These are phyloP conservation scores for Cancer borealis DNA, from an alignment of 2,888 invertebrate genomes.

Conservation along the genomic window DNA sequence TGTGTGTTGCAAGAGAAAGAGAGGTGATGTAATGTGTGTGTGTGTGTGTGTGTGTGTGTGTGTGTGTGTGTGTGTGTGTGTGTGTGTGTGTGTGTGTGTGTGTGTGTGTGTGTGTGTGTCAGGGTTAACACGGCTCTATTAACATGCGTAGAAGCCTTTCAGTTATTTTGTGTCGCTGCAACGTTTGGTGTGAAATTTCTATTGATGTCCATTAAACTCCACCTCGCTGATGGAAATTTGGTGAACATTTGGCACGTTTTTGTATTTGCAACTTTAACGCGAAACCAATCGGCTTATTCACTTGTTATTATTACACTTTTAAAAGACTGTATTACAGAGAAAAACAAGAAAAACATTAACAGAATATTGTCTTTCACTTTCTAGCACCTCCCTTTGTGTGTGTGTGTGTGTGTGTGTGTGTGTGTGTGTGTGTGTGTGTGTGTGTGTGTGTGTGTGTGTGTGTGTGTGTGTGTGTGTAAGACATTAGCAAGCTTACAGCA, in stretches of 20 bases:
- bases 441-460: conserved; percentile 3
- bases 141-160: conserved; percentile 8
- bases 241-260: background rate
- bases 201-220: background rate
- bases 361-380: background rate
- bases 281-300: background rate
- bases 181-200: background rate
- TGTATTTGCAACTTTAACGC: background rate
- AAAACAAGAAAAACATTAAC: background rate
- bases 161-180: background rate
- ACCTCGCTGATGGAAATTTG: background rate
- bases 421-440: conserved; percentile 20
- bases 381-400: background rate
- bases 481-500: background rate
- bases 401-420: conserved; percentile 12
- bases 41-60: no score
- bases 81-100: no score
- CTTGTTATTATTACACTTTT: background rate
- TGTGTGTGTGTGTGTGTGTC: conserved; percentile 25
- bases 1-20: no score
- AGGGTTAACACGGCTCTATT: background rate
- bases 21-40: no score
- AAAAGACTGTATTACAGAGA: background rate
- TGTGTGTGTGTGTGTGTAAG: background rate
- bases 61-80: no score